Percentiles rank a stretch among this genome's conserved stretches.
phyloP scores from a whole-genome alignment of 2,888 invertebrate genomes.

The Dicycla oo region DNA sequence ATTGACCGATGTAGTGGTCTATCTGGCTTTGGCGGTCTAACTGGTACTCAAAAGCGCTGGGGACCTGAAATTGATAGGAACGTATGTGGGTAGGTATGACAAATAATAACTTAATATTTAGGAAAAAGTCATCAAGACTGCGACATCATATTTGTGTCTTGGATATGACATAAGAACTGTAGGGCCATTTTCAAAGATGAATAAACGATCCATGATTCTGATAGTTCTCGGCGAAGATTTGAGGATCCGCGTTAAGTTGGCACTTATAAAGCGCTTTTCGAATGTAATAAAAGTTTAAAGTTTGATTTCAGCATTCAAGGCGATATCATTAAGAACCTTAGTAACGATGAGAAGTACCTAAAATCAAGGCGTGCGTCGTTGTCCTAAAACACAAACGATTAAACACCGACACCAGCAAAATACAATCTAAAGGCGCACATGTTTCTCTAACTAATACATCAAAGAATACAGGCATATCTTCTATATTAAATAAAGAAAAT shows the following conservation, averaged over 20 bases:
- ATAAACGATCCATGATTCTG: not conserved
- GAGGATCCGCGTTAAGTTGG: not conserved
- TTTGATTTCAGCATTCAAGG: no score
- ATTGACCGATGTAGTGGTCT: conserved; percentile 22
- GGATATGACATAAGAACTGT: not conserved
- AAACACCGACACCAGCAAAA: not conserved
- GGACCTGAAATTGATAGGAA: not conserved
- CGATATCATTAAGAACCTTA: not conserved
- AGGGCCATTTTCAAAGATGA: not conserved
- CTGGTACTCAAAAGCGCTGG: not conserved
- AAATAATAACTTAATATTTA: not conserved
- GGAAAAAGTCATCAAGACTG: no score
- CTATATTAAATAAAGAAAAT: conserved; percentile 12
- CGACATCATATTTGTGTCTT: not conserved
- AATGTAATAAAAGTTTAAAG: not conserved
- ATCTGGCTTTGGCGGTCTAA: conserved; percentile 1
- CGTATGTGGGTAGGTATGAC: not conserved
- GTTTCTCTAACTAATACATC: conserved; percentile 5
- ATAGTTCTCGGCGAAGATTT: not conserved
- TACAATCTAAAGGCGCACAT: not conserved
- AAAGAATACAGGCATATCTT: not conserved
- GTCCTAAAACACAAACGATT: not conserved
- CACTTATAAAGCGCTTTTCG: no score
- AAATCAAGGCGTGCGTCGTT: not conserved
- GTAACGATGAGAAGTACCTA: not conserved